Percentiles rank a stretch among this genome's conserved stretches.
These are phyloP conservation scores for Sardinella longiceps DNA, from an alignment of 2,797 vertebrate genomes.

Conservation along the genomic window DNA sequence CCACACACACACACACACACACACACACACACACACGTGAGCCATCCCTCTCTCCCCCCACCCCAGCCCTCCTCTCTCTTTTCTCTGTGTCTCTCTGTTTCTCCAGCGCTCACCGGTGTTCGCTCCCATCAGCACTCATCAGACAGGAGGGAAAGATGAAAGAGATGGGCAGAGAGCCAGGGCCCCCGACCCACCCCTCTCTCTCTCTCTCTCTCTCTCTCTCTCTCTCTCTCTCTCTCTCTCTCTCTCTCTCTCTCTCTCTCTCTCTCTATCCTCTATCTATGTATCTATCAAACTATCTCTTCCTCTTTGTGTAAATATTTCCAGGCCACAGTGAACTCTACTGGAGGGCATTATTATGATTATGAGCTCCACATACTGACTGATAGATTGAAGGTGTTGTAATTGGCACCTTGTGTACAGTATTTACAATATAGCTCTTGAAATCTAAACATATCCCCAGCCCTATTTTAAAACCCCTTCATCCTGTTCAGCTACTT, in stretches of 20 bases:
- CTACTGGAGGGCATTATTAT: no score
- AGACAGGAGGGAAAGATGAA: constrained; percentile 18
- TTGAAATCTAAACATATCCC: not conserved
- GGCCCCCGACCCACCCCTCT: not conserved
- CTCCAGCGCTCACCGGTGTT: constrained; percentile 60
- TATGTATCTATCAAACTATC: no score
- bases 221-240: constrained; percentile 24
- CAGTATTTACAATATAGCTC: no score
- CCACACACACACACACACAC: no score
- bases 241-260: constrained; percentile 13
- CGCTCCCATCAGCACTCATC: constrained; percentile 57
- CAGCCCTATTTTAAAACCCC: not conserved
- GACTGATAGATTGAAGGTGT: no score
- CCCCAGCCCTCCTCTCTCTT: constrained; percentile 60
- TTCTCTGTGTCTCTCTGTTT: constrained; percentile 59
- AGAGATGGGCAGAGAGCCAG: constrained; percentile 20
- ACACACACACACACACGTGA: no score
- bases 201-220: not conserved
- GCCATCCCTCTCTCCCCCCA: not conserved
- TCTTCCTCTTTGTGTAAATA: no score
- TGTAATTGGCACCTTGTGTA: no score
- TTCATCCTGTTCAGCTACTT: not conserved
- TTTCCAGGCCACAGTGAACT: no score
- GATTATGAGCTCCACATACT: not conserved
- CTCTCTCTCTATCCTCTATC: constrained; percentile 30